Evolutionary conservation across 2,113 vertebrate species (phyloP).

Genomic region (Larimichthys polyactis): DNA sequence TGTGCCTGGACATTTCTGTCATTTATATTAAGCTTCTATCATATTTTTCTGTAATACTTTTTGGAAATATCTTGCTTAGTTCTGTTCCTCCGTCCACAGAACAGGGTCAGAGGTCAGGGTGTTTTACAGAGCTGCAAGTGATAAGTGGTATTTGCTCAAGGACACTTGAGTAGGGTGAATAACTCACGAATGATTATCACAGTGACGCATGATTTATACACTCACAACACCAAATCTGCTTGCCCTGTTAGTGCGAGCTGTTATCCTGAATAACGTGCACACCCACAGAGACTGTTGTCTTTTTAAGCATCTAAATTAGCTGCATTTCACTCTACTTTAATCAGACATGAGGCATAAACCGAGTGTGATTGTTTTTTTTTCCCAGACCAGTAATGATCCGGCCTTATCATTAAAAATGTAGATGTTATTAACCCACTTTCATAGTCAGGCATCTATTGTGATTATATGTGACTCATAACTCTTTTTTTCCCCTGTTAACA

Average conservation of each 20-base stretch:
- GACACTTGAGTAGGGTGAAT: slow-evolving; percentile 38
- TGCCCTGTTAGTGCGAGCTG: background rate
- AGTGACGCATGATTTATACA: slow-evolving; percentile 11
- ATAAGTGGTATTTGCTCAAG: slow-evolving; percentile 37
- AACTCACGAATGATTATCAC: slow-evolving; percentile 31
- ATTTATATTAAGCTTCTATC: background rate
- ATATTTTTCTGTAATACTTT: background rate
- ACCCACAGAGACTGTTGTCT: background rate
- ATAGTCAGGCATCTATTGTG: slow-evolving; percentile 26
- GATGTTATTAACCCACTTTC: slow-evolving; percentile 63
- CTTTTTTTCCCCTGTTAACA: slow-evolving; percentile 27
- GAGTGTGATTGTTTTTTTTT: slow-evolving; percentile 17
- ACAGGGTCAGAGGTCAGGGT: slow-evolving; percentile 6
- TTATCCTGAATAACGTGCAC: slow-evolving; percentile 27
- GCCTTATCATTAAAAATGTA: slow-evolving; percentile 65
- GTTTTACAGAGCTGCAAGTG: slow-evolving; percentile 10
- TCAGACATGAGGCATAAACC: slow-evolving; percentile 16
- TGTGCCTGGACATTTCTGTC: background rate
- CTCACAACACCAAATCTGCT: background rate
- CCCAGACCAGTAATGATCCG: slow-evolving; percentile 27
- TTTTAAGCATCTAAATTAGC: slow-evolving; percentile 25
- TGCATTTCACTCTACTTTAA: background rate
- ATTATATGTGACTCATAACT: slow-evolving; percentile 33
- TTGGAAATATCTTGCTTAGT: background rate
- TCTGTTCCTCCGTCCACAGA: background rate